These are phyloP conservation scores for Lanistes nyassanus DNA, from an alignment of 1,140 invertebrate genomes.

Conservation along the genomic window DNA sequence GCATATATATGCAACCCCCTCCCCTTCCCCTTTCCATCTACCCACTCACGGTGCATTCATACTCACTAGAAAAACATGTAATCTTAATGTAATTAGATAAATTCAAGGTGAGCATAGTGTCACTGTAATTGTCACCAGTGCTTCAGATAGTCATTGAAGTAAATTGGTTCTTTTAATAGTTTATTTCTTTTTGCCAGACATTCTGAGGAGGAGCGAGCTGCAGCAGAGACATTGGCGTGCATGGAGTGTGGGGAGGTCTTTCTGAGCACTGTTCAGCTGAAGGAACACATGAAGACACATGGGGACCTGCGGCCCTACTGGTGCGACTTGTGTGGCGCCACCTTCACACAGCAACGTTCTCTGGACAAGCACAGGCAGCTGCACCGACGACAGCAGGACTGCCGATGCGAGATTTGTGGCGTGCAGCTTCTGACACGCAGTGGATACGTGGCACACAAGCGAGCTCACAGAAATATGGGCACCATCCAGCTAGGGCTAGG, in stretches of 20 bases:
- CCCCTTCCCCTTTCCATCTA: too few relatives aligned
- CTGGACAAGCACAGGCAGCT: slow-evolving; percentile 25
- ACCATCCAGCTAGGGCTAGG: slow-evolving; percentile 13
- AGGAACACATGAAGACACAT: slow-evolving; percentile 19
- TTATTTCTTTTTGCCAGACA: slow-evolving; percentile 15
- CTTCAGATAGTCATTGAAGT: not conserved
- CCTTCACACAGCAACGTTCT: slow-evolving; percentile 20
- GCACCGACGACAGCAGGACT: slow-evolving; percentile 23
- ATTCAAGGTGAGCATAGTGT: too few relatives aligned
- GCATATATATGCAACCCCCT: too few relatives aligned
- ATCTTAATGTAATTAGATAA: too few relatives aligned
- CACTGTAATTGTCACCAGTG: not conserved
- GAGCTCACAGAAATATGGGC: slow-evolving; percentile 31
- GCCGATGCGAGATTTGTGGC: slow-evolving; percentile 33
- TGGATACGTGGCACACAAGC: slow-evolving; percentile 30
- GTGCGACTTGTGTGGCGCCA: slow-evolving; percentile 26
- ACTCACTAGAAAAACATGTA: too few relatives aligned
- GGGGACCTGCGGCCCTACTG: slow-evolving; percentile 12
- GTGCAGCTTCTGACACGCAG: slow-evolving; percentile 35
- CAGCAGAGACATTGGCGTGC: slow-evolving; percentile 15
- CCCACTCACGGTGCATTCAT: too few relatives aligned
- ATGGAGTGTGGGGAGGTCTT: slow-evolving; percentile 15
- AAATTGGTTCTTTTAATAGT: not conserved
- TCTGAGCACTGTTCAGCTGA: slow-evolving; percentile 18
- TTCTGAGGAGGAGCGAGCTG: slow-evolving; percentile 11